A percentile compares a stretch with the other conserved stretches of the same genome.
phyloP scores from a whole-genome alignment of 2,113 vertebrate species.

The Perccottus glenii region DNA sequence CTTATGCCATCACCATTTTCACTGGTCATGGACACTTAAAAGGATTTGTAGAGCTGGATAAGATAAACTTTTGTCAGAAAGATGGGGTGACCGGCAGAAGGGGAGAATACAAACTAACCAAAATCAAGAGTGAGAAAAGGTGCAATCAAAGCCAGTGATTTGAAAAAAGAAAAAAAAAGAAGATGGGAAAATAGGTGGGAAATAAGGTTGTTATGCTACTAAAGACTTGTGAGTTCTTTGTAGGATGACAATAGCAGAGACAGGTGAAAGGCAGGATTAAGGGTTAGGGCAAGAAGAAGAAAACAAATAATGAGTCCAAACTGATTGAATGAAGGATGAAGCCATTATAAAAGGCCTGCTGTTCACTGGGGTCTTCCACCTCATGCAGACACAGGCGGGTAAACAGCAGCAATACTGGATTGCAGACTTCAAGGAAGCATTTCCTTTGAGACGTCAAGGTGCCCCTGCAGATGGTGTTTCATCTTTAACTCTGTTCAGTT shows the following conservation, averaged over 20 bases:
- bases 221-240: constrained; percentile 12
- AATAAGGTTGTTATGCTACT: constrained; percentile 21
- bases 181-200: constrained; percentile 17
- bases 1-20: no score
- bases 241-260: constrained; percentile 14
- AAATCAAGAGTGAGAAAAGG: constrained; percentile 21
- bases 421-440: constrained; percentile 16
- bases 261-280: constrained; percentile 25
- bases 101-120: not conserved
- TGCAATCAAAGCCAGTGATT: not conserved
- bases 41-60: constrained; percentile 33
- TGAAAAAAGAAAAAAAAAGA: constrained; percentile 15
- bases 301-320: constrained; percentile 36
- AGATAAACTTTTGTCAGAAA: constrained; percentile 37
- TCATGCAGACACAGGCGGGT: not conserved
- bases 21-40: constrained; percentile 1
- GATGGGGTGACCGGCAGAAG: not conserved
- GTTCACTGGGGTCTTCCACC: not conserved
- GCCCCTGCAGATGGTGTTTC: constrained; percentile 6
- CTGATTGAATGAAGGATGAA: constrained; percentile 15
- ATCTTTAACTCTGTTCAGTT: constrained; percentile 25
- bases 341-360: constrained; percentile 29
- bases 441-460: constrained; percentile 30
- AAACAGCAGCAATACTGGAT: constrained; percentile 18
- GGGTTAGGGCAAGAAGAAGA: constrained; percentile 10